Base-by-base conservation (phyloP, 2,888 invertebrate genomes). In the Drosophila falleni region DNA sequence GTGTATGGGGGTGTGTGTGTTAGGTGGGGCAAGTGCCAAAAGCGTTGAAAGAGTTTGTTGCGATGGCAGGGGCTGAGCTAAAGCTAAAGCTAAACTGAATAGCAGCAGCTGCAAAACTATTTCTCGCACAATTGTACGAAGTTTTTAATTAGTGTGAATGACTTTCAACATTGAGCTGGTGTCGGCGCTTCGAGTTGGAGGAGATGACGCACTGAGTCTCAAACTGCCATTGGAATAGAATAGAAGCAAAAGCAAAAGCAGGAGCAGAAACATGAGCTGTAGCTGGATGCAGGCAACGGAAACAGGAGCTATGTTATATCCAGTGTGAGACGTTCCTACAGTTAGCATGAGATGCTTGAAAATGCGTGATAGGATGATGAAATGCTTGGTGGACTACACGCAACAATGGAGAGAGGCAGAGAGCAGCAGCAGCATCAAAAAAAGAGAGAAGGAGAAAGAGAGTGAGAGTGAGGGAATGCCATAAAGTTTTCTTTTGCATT, bases 121-220 rank as follows among this genome's bases (percentile, higher is more conserved):
- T 86, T 87, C 86, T 85, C 77, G 77, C 81, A 86, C 86, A 86
- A 87, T 87, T 85, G 87, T 89, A 67, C 82, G 86, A 90, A 89
- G 91, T 91, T 91, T 91, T 91, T 91, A 91, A 91, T 91, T 91
- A 91, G 90, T 90, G 89, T 80, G 83, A 90, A 90, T 88, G 88
- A 88, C 86, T 90, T 87, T 86, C 79, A 83, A 87, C 84, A 85
- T 80, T 87, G 81, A 71, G 78, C 61, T 78, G 67, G 64, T 65
- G 65, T 71, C 61, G 47, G 42, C 58, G 26, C 74, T 60, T 61
- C 60, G 61, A 65, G 59, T 55, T 63, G 56, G 49, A 71, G 54
- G 37, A 54, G 73, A 39, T 59, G 44, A 50, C 42, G 55, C 51
- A 46, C 19, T 50, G 33, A 19, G 49, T n/a, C 19, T 33, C 13